These are phyloP conservation scores for Myrmecobius fasciatus DNA, from an alignment of 2,113 vertebrate species.

Conservation along the genomic window DNA sequence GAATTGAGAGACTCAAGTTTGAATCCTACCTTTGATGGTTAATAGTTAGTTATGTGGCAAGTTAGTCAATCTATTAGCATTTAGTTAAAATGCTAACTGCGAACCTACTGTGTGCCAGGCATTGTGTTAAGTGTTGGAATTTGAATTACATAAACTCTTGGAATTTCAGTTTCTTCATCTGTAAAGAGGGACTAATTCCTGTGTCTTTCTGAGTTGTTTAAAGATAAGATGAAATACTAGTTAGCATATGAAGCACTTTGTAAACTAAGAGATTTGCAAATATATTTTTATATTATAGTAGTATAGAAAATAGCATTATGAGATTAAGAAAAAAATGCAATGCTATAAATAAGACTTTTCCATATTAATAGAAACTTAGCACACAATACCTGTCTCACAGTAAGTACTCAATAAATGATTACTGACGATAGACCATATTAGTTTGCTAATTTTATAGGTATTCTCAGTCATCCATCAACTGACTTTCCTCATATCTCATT, in stretches of 20 bases:
- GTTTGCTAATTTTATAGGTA: too few species aligned
- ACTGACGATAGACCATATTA: too few species aligned
- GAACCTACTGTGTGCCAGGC: neutral
- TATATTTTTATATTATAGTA: neutral
- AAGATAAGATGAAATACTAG: neutral
- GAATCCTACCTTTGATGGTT: too few species aligned
- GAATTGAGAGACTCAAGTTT: neutral
- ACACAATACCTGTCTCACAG: too few species aligned
- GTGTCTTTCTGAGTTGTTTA: neutral
- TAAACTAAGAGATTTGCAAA: neutral
- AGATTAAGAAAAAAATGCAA: neutral
- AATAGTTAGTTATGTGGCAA: neutral
- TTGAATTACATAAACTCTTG: neutral
- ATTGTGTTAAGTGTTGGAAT: neutral
- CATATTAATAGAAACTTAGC: too few species aligned
- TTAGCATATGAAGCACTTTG: neutral
- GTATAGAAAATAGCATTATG: neutral
- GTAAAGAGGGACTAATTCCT: neutral
- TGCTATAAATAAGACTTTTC: neutral
- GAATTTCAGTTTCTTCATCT: neutral
- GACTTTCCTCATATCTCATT: too few species aligned
- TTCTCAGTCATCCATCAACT: too few species aligned
- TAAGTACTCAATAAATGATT: too few species aligned
- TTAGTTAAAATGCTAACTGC: neutral
- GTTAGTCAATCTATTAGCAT: neutral